Conservation (phyloP, 2,888 invertebrate species). For the Agrenia bidenticulata region DNA sequence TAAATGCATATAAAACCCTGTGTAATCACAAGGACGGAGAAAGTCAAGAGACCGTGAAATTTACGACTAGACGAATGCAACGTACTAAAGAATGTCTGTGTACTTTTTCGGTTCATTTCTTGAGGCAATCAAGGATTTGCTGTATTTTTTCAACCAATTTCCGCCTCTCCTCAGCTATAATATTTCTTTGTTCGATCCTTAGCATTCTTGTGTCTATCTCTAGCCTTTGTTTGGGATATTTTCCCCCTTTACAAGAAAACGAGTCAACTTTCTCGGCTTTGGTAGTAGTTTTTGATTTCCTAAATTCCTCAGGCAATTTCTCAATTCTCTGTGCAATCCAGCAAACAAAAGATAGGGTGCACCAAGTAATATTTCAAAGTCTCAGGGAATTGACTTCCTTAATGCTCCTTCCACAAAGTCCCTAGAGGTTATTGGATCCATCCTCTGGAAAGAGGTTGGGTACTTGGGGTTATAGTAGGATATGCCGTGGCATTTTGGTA, state of each 20-base stretch:
- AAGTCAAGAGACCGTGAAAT: conserved; percentile 10
- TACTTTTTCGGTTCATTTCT: conserved; percentile 2
- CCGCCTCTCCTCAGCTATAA: no score
- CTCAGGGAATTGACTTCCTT: conserved; percentile 2
- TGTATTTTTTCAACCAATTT: no score
- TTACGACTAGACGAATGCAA: conserved; percentile 3
- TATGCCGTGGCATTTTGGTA: neutral
- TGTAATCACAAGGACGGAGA: neutral
- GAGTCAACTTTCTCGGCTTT: no score
- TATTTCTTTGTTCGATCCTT: no score
- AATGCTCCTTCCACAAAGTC: neutral
- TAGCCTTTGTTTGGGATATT: no score
- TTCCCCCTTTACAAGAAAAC: no score
- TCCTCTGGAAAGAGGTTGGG: neutral
- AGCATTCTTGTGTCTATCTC: no score
- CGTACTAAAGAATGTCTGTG: neutral
- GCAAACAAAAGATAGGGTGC: neutral
- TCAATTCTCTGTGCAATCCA: neutral
- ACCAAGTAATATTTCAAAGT: conserved; percentile 11
- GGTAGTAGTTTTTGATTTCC: no score
- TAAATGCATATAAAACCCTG: no score
- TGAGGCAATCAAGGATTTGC: neutral
- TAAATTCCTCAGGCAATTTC: no score
- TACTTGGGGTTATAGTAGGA: neutral
- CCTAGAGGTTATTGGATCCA: neutral